phyloP scores from a whole-genome alignment of 1,140 invertebrate genomes.

The Leptinotarsa undecemlineata region DNA sequence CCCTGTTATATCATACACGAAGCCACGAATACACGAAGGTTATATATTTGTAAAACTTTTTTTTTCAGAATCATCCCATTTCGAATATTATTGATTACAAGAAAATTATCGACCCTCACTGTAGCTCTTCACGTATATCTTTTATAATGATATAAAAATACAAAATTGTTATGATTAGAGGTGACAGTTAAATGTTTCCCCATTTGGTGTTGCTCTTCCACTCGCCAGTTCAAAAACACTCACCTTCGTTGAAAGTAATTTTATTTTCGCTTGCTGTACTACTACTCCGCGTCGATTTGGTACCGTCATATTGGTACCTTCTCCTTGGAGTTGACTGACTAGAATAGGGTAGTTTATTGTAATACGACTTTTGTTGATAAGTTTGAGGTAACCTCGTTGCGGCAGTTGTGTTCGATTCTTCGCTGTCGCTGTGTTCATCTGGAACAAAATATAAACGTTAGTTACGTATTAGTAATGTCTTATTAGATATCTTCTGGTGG shows the following conservation, averaged over 20 bases:
- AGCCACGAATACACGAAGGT: no score
- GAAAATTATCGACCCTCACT: no score
- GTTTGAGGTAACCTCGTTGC: constrained; percentile 37
- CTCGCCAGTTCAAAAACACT: constrained; percentile 8
- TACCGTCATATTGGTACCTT: constrained; percentile 46
- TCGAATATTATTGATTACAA: no score
- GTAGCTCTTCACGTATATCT: no score
- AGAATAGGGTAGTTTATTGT: constrained; percentile 48
- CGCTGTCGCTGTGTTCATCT: constrained; percentile 50
- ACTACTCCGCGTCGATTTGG: constrained; percentile 48
- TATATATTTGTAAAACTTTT: no score
- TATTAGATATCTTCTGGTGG: no score
- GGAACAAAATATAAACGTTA: constrained; percentile 27
- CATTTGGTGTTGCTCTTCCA: background rate
- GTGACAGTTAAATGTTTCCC: no score
- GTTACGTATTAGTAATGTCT: no score
- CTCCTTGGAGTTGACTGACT: constrained; percentile 50
- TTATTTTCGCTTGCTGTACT: constrained; percentile 52
- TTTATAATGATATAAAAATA: no score
- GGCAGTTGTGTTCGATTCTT: constrained; percentile 46
- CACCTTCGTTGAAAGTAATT: constrained; percentile 55
- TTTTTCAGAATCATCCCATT: no score
- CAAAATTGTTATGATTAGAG: no score
- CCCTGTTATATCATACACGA: no score
- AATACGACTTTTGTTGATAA: constrained; percentile 38